Percentiles rank a stretch among this genome's conserved stretches.
phyloP scores from a whole-genome alignment of 2,113 vertebrate genomes.

The Xiphophorus couchianus region DNA sequence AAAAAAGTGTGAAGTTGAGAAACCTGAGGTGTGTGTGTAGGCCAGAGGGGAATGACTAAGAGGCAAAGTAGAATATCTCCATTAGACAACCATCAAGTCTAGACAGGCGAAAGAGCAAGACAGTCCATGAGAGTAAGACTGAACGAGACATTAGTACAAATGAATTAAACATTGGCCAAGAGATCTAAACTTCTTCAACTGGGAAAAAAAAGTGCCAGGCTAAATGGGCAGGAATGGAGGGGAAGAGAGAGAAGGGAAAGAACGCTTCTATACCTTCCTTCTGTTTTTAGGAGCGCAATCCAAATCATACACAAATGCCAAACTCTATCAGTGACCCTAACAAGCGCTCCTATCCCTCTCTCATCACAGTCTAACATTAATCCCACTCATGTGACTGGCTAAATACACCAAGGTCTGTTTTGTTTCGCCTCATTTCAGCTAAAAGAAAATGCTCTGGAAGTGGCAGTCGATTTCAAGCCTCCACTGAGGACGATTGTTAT shows the following conservation, averaged over 20 bases:
- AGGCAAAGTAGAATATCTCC: slow-evolving; percentile 41
- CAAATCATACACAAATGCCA: slow-evolving; percentile 7
- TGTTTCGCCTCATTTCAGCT: slow-evolving; percentile 39
- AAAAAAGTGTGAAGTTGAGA: slow-evolving; percentile 11
- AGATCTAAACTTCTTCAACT: slow-evolving; percentile 53
- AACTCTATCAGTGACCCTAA: slow-evolving; percentile 35
- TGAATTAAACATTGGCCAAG: slow-evolving; percentile 57
- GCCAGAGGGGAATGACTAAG: slow-evolving; percentile 25
- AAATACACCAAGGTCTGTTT: slow-evolving; percentile 19
- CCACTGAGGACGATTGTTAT: slow-evolving; percentile 52
- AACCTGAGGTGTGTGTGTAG: slow-evolving; percentile 4
- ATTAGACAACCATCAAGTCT: slow-evolving; percentile 44
- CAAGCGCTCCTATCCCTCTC: slow-evolving; percentile 8
- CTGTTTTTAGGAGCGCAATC: slow-evolving; percentile 13
- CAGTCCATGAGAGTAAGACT: slow-evolving; percentile 41
- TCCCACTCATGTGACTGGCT: slow-evolving; percentile 10
- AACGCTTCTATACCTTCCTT: slow-evolving; percentile 30
- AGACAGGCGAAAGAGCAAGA: slow-evolving; percentile 35
- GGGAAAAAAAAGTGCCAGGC: slow-evolving; percentile 24
- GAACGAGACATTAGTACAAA: slow-evolving; percentile 63
- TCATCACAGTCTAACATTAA: slow-evolving; percentile 12
- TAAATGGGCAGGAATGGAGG: slow-evolving; percentile 28
- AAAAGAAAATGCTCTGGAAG: slow-evolving; percentile 31
- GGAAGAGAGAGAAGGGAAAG: neutral
- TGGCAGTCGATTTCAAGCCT: slow-evolving; percentile 30